Percentiles rank a stretch among this genome's conserved stretches.
Conservation (phyloP, 2,113 vertebrate species). For the Chlamydotis undulata region DNA sequence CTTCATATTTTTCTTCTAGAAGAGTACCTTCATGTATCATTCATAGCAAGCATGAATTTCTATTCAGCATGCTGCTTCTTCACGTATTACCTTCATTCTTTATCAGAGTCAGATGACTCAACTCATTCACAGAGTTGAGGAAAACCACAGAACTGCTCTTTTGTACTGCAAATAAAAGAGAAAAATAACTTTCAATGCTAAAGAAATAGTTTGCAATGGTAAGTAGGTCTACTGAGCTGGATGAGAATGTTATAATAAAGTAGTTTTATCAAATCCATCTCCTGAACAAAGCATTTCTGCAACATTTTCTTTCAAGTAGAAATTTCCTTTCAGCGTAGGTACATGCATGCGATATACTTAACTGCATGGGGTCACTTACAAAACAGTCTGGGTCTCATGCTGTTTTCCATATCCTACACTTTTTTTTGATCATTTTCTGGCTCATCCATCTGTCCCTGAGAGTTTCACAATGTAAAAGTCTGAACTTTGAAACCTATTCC, state of each 20-base stretch:
- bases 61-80: conserved; percentile 17
- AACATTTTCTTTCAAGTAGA: not conserved
- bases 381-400: not conserved
- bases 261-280: not conserved
- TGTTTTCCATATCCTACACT: not conserved
- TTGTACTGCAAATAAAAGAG: not conserved
- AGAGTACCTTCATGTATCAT: conserved; percentile 23
- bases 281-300: not conserved
- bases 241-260: not conserved
- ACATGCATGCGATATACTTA: not conserved
- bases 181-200: not conserved
- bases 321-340: not conserved
- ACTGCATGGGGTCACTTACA: not conserved
- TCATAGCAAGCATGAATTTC: conserved; percentile 5
- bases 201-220: not conserved
- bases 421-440: not conserved
- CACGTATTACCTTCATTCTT: conserved; percentile 39
- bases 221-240: not conserved
- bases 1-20: conserved; percentile 25
- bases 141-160: not conserved
- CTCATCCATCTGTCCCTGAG: not conserved
- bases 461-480: not conserved
- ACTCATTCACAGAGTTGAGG: conserved; percentile 22
- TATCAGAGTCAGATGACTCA: conserved; percentile 37
- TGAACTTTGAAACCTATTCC: not conserved